A percentile compares a stretch with the other conserved stretches of the same genome.
Conservation (phyloP, 1,140 invertebrate species). For the Ceratina australensis region DNA sequence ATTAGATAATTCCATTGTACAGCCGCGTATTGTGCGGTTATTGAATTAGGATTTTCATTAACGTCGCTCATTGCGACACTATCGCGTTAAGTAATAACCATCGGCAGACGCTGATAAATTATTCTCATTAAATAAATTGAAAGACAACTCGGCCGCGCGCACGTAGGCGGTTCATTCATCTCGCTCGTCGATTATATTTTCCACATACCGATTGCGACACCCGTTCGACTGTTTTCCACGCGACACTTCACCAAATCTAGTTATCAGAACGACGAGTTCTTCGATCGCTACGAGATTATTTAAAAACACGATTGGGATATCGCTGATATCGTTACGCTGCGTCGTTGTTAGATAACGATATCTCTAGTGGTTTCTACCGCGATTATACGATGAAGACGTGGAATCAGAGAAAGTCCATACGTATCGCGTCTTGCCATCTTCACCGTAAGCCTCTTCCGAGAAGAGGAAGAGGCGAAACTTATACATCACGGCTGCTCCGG, state of each 20-base stretch:
- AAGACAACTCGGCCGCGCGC: constrained; percentile 29
- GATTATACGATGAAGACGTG: too few species aligned
- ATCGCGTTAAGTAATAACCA: constrained; percentile 34
- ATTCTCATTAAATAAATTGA: constrained; percentile 56
- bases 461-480: too few species aligned
- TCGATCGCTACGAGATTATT: too few species aligned
- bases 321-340: too few species aligned
- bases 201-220: constrained; percentile 36
- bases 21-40: too few species aligned
- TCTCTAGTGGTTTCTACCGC: too few species aligned
- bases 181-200: constrained; percentile 37
- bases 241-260: background rate
- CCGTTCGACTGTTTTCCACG: constrained; percentile 4
- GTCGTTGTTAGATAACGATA: too few species aligned
- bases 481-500: background rate
- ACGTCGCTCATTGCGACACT: constrained; percentile 1
- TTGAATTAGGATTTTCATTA: constrained; percentile 20
- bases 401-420: too few species aligned
- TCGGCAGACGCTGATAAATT: constrained; percentile 52
- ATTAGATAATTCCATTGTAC: too few species aligned
- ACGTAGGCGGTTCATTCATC: constrained; percentile 55
- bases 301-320: too few species aligned
- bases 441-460: too few species aligned
- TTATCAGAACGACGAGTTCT: background rate
- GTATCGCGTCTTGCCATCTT: too few species aligned